phyloP scores from a whole-genome alignment of 2,888 invertebrate species.

The Lissocephala sabroskyi region DNA sequence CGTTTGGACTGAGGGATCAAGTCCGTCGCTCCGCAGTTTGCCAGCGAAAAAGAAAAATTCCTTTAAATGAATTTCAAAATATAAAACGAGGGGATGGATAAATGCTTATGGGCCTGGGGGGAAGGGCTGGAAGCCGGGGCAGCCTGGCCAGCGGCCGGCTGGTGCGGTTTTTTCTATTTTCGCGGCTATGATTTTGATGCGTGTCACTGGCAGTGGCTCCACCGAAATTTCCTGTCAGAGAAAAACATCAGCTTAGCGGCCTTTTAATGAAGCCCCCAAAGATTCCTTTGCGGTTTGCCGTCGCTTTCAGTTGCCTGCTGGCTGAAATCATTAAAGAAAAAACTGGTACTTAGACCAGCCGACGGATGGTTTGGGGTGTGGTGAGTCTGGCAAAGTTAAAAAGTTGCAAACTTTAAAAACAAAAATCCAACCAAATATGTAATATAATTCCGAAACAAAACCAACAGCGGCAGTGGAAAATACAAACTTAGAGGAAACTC shows the following conservation, averaged over 20 bases:
- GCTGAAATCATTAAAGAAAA: not conserved
- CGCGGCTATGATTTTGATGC: slow-evolving; percentile 34
- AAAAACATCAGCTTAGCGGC: slow-evolving; percentile 23
- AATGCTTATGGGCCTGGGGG: slow-evolving; percentile 5
- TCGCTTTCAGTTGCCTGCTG: slow-evolving; percentile 14
- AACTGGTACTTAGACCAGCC: not conserved
- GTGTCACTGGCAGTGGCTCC: slow-evolving; percentile 35
- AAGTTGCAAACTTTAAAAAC: no score
- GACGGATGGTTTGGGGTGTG: no score
- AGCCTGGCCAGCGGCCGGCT: no score
- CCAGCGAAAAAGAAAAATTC: slow-evolving; percentile 24
- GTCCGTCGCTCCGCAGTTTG: slow-evolving; percentile 7
- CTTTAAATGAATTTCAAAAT: slow-evolving; percentile 45
- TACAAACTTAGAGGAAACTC: no score
- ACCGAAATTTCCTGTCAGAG: slow-evolving; percentile 6
- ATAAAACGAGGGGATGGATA: slow-evolving; percentile 13
- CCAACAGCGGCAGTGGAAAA: no score
- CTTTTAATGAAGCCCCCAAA: slow-evolving; percentile 23
- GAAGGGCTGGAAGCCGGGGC: not conserved
- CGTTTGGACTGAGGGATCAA: slow-evolving; percentile 26
- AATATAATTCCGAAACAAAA: no score
- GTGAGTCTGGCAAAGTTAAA: no score
- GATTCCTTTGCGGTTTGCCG: slow-evolving; percentile 10
- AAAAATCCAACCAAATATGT: no score
- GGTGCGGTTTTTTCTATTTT: no score